Evolutionary conservation across 2,797 vertebrate species (phyloP).

Genomic region (Pagetopsis macropterus): DNA sequence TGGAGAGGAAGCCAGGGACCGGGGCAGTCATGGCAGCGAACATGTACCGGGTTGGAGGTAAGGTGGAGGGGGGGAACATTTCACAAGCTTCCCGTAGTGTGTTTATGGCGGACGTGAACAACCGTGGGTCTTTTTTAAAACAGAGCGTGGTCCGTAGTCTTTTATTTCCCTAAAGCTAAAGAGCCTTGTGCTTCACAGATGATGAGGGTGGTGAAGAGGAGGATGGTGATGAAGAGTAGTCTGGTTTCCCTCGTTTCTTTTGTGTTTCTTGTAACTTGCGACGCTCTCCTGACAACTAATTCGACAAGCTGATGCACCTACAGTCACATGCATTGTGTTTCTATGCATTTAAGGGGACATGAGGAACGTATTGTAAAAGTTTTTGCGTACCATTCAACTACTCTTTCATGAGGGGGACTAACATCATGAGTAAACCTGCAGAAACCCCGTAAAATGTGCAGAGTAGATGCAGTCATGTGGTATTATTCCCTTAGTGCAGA

Average conservation of each 20-base stretch:
- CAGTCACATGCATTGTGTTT: constrained; percentile 39
- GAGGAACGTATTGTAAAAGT: constrained; percentile 60
- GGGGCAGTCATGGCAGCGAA: constrained; percentile 88
- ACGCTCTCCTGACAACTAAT: constrained; percentile 36
- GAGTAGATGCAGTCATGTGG: constrained; percentile 28
- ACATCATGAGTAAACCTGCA: constrained; percentile 19
- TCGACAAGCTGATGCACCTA: constrained; percentile 12
- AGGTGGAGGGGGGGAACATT: constrained; percentile 49
- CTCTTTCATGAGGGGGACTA: constrained; percentile 21
- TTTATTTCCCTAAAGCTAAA: constrained; percentile 82
- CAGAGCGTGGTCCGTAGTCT: constrained; percentile 73
- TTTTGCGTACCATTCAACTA: constrained; percentile 55
- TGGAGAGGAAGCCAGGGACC: constrained; percentile 85
- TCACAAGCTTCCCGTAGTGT: constrained; percentile 11
- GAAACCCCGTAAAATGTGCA: constrained; percentile 4
- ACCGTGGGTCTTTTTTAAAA: constrained; percentile 54
- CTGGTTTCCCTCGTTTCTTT: constrained; percentile 46
- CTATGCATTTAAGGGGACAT: constrained; percentile 28
- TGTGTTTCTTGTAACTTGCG: constrained; percentile 52
- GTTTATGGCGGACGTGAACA: constrained; percentile 52
- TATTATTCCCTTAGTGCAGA: constrained; percentile 27
- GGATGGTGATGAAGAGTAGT: constrained; percentile 80
- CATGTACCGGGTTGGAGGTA: constrained; percentile 91
- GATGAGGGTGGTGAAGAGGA: constrained; percentile 80
- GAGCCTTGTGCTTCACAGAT: constrained; percentile 76